phyloP scores from a whole-genome alignment of 2,888 invertebrate genomes.

The Lasioglossum pauxillum region DNA sequence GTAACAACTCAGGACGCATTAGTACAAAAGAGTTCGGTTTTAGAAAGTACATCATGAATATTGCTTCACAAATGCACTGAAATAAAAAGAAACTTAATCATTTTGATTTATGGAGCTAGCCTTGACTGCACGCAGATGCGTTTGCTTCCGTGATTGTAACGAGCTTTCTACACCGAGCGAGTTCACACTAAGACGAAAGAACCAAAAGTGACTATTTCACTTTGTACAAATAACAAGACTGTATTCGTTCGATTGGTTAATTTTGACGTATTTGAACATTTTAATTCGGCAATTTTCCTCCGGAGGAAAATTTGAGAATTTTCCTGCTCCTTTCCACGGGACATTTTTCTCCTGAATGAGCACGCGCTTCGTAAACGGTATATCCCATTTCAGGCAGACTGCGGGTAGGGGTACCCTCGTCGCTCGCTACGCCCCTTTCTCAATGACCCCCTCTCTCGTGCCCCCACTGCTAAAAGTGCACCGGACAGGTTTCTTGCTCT shows the following conservation, averaged over 20 bases:
- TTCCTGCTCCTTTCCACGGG: neutral
- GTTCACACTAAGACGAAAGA: neutral
- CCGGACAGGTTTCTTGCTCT: slow-evolving; percentile 69
- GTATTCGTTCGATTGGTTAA: no score
- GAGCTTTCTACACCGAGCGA: neutral
- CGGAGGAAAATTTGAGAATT: neutral
- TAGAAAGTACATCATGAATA: neutral
- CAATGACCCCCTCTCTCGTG: slow-evolving; percentile 33
- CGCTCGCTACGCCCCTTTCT: slow-evolving; percentile 53
- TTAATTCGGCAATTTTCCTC: rapidly evolving
- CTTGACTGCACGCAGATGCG: neutral
- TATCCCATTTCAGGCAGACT: slow-evolving; percentile 35
- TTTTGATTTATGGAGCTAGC: slow-evolving; percentile 1
- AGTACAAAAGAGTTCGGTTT: neutral
- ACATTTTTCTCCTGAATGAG: neutral
- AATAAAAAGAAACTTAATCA: slow-evolving; percentile 6
- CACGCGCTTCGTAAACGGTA: slow-evolving; percentile 15
- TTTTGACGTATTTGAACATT: no score
- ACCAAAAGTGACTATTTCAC: neutral
- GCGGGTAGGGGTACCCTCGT: slow-evolving; percentile 24
- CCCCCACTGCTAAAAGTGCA: slow-evolving; percentile 36
- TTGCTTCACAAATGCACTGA: neutral
- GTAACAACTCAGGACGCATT: neutral
- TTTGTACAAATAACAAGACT: no score
- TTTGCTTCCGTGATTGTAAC: neutral